Base-by-base conservation (phyloP, 2,888 invertebrate species). In the Gnatocerus cornutus region DNA sequence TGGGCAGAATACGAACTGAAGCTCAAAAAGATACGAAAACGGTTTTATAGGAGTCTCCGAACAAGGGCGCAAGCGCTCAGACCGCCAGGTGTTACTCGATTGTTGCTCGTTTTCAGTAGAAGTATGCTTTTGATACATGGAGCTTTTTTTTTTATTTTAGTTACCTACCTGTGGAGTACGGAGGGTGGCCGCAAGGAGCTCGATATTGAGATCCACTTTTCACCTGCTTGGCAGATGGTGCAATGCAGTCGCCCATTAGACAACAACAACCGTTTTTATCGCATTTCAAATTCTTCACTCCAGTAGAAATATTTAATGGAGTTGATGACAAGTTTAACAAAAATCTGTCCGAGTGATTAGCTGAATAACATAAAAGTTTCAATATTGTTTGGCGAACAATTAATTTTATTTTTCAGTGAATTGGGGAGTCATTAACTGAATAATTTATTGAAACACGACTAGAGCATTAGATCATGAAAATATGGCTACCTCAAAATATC, bases 71-170 rank as follows among this genome's bases (percentile, higher is more conserved):
- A 72, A 68, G 73, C 73, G 71, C 68, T 63, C 45, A 45, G 37
- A 41, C 52, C 21, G 70, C 73, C 73, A 73, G 71, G 73, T 73
- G 73, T 70, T 67, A 45, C 50, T 14, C 58, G 62, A 62, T 70
- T 69, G 65, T 66, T 70, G 66, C 61, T 59, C 70, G 65, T 65
- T 70, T 61, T 61, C 55, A 61, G 59, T 64, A 33, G 29, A 41
- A 59, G 45, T 69, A 52, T 65, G 61, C 53, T 63, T 63, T 48
- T 70, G 61, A 52, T 67, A 53, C 50, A 59, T 64, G 45, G 52
- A 55, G 14, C 8, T 55, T 56, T 53, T 55, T 56, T 53, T 33
- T 62, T 56, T 52, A 10, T 27, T 61, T 61, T 46, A 8, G 13
- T 58, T 68, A 68, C 64, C 68, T 68, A 52, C 65, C 55, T 65